Base-by-base conservation (phyloP, 2,888 invertebrate genomes). In the Maniola hyperantus region DNA sequence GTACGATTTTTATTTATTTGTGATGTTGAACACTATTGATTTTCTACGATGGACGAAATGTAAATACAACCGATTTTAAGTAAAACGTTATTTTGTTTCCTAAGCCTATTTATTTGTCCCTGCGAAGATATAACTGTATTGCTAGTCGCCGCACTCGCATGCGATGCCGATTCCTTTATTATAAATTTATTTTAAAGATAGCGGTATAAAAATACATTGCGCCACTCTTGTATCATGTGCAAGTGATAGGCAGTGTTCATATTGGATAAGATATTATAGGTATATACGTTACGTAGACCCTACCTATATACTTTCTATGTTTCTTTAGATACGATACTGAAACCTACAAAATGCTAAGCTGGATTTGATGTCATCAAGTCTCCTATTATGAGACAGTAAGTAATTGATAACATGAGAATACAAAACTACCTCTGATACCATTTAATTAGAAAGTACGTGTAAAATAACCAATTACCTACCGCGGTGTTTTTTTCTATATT, bases 61-160 rank as follows among this genome's bases (percentile, higher is more conserved):
- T 92, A 92, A 92, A 92, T 92, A 92, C 92, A 92, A 92, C 91
- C 91, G 91, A 91, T 91, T 90, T 88, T 89, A 90, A 91, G 91
- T 91, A 92, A 91, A 91, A 91, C 81, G 88, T 89, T 91, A 89
- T 90, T 91, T 91, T 91, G 89, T 92, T 91, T 91, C 65, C 83
- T 78, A 83, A 81, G 86, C 87, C 88, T 88, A 86, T 90, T 91
- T 89, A 89, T 90, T 91, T 89, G 83, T 80, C 83, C 84, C 80
- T 66, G 60, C 58, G 62, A 65, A 65, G 61, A 65, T 65, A 70
- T 70, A 69, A 33, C 26, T 13, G 67, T 55, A 72, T 73, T 57
- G 66, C 51, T 10, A n/a, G 26, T 20, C 11, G 1, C 4, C 36
- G 36, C n/a, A n/a, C n/a, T 36, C 58, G 26, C n/a, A 10, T 36